Percentiles rank a stretch among this genome's conserved stretches.
Evolutionary conservation across 2,113 vertebrate genomes (phyloP).

Genomic region (Plotosus lineatus): DNA sequence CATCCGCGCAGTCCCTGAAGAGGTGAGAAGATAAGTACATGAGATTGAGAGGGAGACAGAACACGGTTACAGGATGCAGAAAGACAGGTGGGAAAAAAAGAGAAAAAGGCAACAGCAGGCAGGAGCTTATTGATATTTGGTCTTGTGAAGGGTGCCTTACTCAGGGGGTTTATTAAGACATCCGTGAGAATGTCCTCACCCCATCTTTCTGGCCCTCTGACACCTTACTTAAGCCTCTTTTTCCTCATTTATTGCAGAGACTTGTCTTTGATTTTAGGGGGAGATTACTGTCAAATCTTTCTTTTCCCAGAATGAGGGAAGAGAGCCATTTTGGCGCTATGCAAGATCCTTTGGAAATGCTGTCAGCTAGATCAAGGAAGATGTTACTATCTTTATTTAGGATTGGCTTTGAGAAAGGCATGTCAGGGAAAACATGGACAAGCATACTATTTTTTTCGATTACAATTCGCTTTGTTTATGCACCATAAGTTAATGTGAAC

Average conservation of each 20-base stretch:
- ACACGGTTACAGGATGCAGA: background rate
- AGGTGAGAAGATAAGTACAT: constrained; percentile 68
- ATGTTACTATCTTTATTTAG: constrained; percentile 46
- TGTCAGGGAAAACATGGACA: constrained; percentile 4
- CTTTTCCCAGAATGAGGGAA: constrained; percentile 25
- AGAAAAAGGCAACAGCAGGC: constrained; percentile 55
- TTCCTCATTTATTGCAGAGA: constrained; percentile 62
- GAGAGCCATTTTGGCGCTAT: constrained; percentile 19
- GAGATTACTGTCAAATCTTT: constrained; percentile 52
- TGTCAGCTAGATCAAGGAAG: constrained; percentile 31
- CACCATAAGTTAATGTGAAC: background rate
- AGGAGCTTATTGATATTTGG: constrained; percentile 60
- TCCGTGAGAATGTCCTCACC: constrained; percentile 54
- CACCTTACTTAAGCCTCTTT: constrained; percentile 54
- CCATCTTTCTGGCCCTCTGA: constrained; percentile 48
- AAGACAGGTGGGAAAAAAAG: constrained; percentile 1
- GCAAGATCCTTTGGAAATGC: constrained; percentile 31
- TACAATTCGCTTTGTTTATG: constrained; percentile 2
- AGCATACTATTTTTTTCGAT: background rate
- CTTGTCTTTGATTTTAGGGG: constrained; percentile 51
- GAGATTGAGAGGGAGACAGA: background rate
- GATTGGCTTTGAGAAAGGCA: constrained; percentile 30
- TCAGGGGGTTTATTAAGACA: constrained; percentile 61
- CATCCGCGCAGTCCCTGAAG: constrained; percentile 83
- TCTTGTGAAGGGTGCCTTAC: constrained; percentile 49